Evolutionary conservation across 2,113 vertebrate species (phyloP).

Genomic region (Sphaerodactylus townsendi): DNA sequence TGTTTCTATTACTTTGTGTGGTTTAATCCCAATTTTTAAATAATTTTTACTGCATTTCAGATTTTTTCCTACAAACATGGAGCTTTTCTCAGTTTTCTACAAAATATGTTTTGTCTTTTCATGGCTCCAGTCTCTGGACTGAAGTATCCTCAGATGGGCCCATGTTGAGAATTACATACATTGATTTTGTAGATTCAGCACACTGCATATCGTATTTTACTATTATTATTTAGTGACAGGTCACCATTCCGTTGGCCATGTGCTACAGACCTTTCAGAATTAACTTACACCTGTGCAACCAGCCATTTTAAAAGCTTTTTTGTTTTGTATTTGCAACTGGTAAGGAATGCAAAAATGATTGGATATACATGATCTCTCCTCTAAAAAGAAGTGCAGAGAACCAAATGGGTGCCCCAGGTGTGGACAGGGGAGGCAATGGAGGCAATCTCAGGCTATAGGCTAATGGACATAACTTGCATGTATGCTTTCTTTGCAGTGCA

Average conservation of each 20-base stretch:
- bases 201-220: neutral
- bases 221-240: too few relatives aligned
- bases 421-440: neutral
- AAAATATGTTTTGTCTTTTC: too few relatives aligned
- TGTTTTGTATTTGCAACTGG: neutral
- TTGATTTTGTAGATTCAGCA: neutral
- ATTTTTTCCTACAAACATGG: too few relatives aligned
- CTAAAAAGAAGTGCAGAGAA: neutral
- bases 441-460: neutral
- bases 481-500: neutral
- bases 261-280: neutral
- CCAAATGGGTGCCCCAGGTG: neutral
- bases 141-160: too few relatives aligned
- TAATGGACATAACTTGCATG: neutral
- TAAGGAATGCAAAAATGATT: too few relatives aligned
- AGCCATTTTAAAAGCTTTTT: neutral
- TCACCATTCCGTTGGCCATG: neutral
- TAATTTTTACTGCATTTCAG: too few relatives aligned
- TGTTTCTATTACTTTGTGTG: too few relatives aligned
- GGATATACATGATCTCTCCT: too few relatives aligned
- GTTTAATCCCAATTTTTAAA: too few relatives aligned
- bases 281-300: neutral
- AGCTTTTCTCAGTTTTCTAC: too few relatives aligned
- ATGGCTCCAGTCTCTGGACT: too few relatives aligned
- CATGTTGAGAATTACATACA: too few relatives aligned